Evolutionary conservation across 2,113 vertebrate species (phyloP).

Genomic region (Sardina pilchardus): DNA sequence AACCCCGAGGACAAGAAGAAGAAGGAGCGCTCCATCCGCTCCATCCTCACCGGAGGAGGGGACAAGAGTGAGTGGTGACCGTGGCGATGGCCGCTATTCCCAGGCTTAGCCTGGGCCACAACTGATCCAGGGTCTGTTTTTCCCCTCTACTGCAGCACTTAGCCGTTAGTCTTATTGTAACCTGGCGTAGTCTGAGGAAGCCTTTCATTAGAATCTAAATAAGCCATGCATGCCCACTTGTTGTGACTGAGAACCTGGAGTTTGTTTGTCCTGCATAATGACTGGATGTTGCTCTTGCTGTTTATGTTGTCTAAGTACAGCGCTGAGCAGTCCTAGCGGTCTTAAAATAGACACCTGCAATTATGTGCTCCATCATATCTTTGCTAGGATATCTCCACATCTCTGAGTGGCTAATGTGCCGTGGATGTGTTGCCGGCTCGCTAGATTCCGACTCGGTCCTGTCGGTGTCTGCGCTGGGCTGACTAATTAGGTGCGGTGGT

Average conservation of each 20-base stretch:
- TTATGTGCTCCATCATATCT: not conserved
- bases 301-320: not conserved
- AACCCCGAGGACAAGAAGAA: constrained; percentile 96
- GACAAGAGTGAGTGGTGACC: constrained; percentile 86
- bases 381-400: not conserved
- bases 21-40: constrained; percentile 87
- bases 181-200: not conserved
- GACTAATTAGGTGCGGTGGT: not conserved
- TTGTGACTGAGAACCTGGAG: not conserved
- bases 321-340: not conserved
- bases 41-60: constrained; percentile 85
- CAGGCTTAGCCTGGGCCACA: not conserved
- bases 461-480: not conserved
- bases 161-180: not conserved
- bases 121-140: not conserved
- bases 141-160: not conserved
- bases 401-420: not conserved
- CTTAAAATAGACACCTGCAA: not conserved
- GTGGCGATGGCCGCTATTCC: not conserved
- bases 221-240: not conserved
- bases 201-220: not conserved
- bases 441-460: not conserved
- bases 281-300: not conserved
- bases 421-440: not conserved
- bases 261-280: not conserved